Evolutionary conservation across 2,113 vertebrate species (phyloP), one percentile per base, ranked within the genome.

Genomic region (Cranoglanis bouderius): DNA sequence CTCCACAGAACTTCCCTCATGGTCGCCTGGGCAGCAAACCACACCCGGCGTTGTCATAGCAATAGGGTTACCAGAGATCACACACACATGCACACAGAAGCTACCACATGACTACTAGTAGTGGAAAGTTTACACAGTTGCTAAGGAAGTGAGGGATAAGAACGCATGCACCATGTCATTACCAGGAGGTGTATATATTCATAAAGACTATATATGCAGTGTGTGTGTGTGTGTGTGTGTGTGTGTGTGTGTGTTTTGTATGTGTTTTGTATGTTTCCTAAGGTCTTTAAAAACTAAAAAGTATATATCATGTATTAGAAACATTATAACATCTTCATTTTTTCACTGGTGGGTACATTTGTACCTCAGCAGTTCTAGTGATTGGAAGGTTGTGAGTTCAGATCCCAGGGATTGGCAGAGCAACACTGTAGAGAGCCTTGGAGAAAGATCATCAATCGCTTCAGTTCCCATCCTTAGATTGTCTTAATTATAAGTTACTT

Each of bases 1-100:
- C 74, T 85, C 82, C n/a, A 59, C 51, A 67, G 65, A 85, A 89
- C 82, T 91, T 91, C 91, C 89, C 59, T 72, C 83, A 57, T 74
- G 77, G 35, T n/a, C 59, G 75, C 40, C 67, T 86, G 74, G 74
- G 63, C 84, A 86, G 53, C 65, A 82, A 84, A 74, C 78, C 89
- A 92, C 89, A 88, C 89, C 91, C 86, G 29, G 10, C 0, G 55
- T 87, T 88, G 59, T 40, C 88, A 86, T 85, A 55, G 88, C 53
- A 86, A 89, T 40, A 40, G 86, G 88, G 91, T 92, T 90, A 92
- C 89, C 84, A 88, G 46, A 87, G 86, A 89, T 86, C 91, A 91
- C 88, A 90, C 78, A 88, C 90, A 55, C 46, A 80, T 57, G 83
- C 78, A 88, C 6, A 77, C 85, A 65, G 19, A 82, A 53, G 32